phyloP scores from a whole-genome alignment of 2,888 invertebrate species.

The Iselma pallidipennis region DNA sequence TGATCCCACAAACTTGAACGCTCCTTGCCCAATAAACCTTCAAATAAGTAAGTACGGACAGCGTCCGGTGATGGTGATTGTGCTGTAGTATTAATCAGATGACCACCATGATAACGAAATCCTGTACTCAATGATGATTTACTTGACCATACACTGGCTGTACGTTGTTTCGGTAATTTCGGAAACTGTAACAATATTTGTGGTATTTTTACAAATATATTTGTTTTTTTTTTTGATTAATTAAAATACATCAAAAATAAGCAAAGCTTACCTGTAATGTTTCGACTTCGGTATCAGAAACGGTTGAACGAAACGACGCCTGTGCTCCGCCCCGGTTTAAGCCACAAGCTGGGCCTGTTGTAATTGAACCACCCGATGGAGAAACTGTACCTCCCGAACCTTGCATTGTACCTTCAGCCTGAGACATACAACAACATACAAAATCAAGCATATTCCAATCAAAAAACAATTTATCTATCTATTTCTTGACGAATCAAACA shows the following conservation, averaged over 20 bases:
- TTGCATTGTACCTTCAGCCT: constrained; percentile 66
- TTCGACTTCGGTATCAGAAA: constrained; percentile 93
- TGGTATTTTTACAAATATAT: too few species aligned
- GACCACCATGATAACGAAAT: constrained; percentile 85
- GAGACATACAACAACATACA: constrained; percentile 53
- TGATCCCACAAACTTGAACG: constrained; percentile 94
- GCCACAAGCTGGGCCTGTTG: constrained; percentile 73
- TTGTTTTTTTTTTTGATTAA: not conserved
- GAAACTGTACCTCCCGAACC: constrained; percentile 63
- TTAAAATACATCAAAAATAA: not conserved
- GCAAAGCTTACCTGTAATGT: constrained; percentile 77
- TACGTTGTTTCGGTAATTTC: constrained; percentile 74
- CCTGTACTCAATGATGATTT: constrained; percentile 88
- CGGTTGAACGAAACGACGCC: constrained; percentile 83
- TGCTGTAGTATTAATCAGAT: constrained; percentile 81
- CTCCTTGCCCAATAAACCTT: constrained; percentile 82
- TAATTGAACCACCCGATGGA: constrained; percentile 78
- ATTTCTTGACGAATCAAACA: not conserved
- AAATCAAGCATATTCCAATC: constrained; percentile 44
- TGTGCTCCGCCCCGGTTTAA: constrained; percentile 71
- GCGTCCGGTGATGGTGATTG: constrained; percentile 90
- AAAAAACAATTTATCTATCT: not conserved
- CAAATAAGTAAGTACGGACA: constrained; percentile 88
- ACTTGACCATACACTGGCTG: constrained; percentile 89
- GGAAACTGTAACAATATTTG: constrained; percentile 65